phyloP scores from a whole-genome alignment of 2,888 invertebrate genomes.

The Diploptera punctata region DNA sequence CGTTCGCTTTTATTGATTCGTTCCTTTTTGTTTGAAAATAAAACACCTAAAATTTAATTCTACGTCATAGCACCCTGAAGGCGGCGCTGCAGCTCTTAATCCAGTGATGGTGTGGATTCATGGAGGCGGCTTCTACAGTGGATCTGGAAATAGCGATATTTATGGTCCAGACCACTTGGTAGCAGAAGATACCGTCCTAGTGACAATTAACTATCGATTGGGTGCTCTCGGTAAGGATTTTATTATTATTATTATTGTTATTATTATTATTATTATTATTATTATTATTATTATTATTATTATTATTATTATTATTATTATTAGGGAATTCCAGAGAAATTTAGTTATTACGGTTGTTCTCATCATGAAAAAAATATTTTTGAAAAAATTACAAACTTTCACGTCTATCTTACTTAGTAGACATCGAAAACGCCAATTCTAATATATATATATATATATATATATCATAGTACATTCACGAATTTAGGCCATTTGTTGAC shows the following conservation, averaged over 20 bases:
- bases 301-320: constrained; percentile 7
- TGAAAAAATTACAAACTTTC: too few species aligned
- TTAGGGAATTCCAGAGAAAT: too few species aligned
- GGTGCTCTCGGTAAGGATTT: not conserved
- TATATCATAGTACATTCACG: too few species aligned
- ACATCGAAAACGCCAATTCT: too few species aligned
- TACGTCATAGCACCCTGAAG: not conserved
- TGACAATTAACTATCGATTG: not conserved
- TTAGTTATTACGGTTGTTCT: too few species aligned
- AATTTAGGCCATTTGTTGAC: too few species aligned
- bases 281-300: constrained; percentile 13
- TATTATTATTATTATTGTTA: constrained; percentile 11
- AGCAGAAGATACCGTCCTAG: not conserved
- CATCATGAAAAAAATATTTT: too few species aligned
- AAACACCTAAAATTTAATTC: too few species aligned
- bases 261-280: constrained; percentile 13
- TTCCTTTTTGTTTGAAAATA: too few species aligned
- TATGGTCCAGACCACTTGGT: not conserved
- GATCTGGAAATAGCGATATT: not conserved
- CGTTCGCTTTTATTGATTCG: too few species aligned
- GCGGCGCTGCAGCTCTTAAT: not conserved
- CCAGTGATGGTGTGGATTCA: constrained; percentile 20
- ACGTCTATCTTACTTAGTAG: too few species aligned
- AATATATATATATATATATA: too few species aligned
- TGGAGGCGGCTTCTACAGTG: not conserved